Conservation (phyloP, 92 coral and sea anemone species). For the Plumapathes pennacea region DNA sequence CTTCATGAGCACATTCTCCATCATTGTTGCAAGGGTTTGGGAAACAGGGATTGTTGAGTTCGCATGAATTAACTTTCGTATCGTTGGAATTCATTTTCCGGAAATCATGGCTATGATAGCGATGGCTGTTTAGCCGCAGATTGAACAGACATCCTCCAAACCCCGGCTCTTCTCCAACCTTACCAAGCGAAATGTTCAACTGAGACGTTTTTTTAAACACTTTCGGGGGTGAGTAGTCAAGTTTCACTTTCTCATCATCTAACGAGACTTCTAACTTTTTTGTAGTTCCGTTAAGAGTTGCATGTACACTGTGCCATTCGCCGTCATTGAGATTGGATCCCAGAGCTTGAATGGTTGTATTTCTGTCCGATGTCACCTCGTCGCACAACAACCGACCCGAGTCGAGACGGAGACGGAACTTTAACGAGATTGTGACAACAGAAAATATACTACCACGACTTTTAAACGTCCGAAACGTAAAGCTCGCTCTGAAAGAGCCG, state of each 20-base stretch:
- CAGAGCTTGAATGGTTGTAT: slow-evolving; percentile 20
- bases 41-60: slow-evolving; percentile 32
- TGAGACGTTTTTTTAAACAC: slow-evolving; percentile 48
- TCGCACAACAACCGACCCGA: slow-evolving; percentile 55
- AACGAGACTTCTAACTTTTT: slow-evolving; percentile 19
- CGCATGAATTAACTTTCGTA: slow-evolving; percentile 21
- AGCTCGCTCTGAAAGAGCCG: slow-evolving; percentile 50
- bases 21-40: slow-evolving; percentile 63
- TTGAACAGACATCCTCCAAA: slow-evolving; percentile 74
- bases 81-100: slow-evolving; percentile 18
- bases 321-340: slow-evolving; percentile 63
- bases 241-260: slow-evolving; percentile 17
- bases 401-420: slow-evolving; percentile 42
- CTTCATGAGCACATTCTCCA: slow-evolving; percentile 54
- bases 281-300: slow-evolving; percentile 29
- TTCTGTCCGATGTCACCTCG: slow-evolving; percentile 21
- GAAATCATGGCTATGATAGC: slow-evolving; percentile 14
- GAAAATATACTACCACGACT: slow-evolving; percentile 56
- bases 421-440: slow-evolving; percentile 31
- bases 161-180: slow-evolving; percentile 26
- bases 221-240: slow-evolving; percentile 21
- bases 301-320: slow-evolving; percentile 70
- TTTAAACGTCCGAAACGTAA: slow-evolving; percentile 69
- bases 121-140: slow-evolving; percentile 49
- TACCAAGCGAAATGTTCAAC: slow-evolving; percentile 42